A percentile compares a stretch with the other conserved stretches of the same genome.
These are phyloP conservation scores for Oryctes rhinoceros DNA, from an alignment of 1,140 invertebrate genomes.

Conservation along the genomic window DNA sequence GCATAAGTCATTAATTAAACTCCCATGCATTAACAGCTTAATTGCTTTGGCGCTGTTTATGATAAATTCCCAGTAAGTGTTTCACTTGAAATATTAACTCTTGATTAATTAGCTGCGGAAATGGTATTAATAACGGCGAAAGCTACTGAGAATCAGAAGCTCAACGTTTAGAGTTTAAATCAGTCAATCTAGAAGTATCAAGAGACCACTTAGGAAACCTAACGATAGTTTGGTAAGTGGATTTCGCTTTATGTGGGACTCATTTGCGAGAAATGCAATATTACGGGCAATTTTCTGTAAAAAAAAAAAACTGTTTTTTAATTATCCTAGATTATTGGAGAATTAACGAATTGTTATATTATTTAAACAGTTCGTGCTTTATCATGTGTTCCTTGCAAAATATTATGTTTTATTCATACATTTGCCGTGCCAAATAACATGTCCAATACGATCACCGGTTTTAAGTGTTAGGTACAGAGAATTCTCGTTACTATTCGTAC, in stretches of 20 bases:
- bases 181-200: background rate
- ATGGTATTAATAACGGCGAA: background rate
- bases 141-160: constrained; percentile 10
- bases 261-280: too few relatives aligned
- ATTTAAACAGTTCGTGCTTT: too few relatives aligned
- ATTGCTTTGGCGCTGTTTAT: background rate
- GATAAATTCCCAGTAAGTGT: background rate
- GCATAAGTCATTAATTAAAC: background rate
- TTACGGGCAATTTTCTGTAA: too few relatives aligned
- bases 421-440: too few relatives aligned
- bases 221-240: background rate
- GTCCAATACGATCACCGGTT: too few relatives aligned
- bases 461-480: too few relatives aligned
- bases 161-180: background rate
- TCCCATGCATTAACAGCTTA: constrained; percentile 1
- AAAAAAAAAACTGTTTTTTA: too few relatives aligned
- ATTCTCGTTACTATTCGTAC: too few relatives aligned
- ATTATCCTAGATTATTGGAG: too few relatives aligned
- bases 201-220: background rate
- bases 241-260: background rate
- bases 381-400: too few relatives aligned
- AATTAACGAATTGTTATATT: too few relatives aligned
- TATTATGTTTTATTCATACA: too few relatives aligned
- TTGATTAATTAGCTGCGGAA: constrained; percentile 13
- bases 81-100: constrained; percentile 23